Percentiles rank a stretch among this genome's conserved stretches.
Conservation (phyloP, 2,113 vertebrate species). For the Garra rufa region DNA sequence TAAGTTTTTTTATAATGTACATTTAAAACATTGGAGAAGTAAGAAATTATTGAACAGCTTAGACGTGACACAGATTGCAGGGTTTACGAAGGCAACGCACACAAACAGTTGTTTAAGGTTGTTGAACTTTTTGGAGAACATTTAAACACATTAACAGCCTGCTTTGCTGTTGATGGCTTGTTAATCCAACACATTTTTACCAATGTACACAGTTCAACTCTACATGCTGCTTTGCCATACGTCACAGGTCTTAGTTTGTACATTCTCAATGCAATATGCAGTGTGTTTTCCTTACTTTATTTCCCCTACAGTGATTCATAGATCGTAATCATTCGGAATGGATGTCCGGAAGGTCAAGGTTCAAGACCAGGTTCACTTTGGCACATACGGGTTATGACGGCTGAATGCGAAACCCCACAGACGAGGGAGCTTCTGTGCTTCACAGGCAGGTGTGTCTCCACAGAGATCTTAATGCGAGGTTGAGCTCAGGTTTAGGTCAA, state of each 20-base stretch:
- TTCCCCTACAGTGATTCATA: not conserved
- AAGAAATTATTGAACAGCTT: constrained; percentile 8
- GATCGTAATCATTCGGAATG: not conserved
- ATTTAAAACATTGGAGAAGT: constrained; percentile 18
- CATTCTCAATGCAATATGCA: constrained; percentile 33
- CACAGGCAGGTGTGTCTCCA: constrained; percentile 22
- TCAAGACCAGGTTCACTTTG: constrained; percentile 43
- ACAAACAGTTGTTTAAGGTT: not conserved
- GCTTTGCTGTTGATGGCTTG: constrained; percentile 24
- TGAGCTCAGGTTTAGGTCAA: constrained; percentile 37
- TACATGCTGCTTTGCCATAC: constrained; percentile 19
- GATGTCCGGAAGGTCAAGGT: constrained; percentile 30
- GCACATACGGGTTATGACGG: constrained; percentile 30
- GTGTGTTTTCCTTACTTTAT: not conserved
- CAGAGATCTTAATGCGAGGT: constrained; percentile 32
- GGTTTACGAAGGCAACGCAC: constrained; percentile 27
- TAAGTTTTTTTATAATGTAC: constrained; percentile 20
- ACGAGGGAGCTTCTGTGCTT: constrained; percentile 22
- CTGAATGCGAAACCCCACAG: constrained; percentile 17
- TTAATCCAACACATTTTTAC: constrained; percentile 20
- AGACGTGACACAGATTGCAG: not conserved
- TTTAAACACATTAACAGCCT: constrained; percentile 36
- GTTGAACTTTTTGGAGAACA: constrained; percentile 2
- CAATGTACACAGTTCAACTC: constrained; percentile 11
- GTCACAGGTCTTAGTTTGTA: constrained; percentile 22